Conservation (phyloP, 2,113 vertebrate genomes). For the Dendropsophus ebraccatus region DNA sequence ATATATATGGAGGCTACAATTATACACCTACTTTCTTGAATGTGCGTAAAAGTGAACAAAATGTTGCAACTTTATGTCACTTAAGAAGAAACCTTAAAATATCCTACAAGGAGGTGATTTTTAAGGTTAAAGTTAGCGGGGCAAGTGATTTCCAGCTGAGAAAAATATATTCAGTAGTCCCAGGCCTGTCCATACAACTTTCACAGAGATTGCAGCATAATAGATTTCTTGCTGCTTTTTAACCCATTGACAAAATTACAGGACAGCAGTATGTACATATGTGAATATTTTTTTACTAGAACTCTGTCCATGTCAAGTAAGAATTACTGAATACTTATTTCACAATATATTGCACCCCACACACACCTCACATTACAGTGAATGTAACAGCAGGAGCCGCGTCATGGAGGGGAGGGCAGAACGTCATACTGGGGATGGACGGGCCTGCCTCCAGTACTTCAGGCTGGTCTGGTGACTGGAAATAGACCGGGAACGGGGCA, state of each 20-base stretch:
- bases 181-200: constrained; percentile 24
- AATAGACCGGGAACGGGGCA: too few species aligned
- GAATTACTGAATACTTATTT: neutral
- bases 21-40: constrained; percentile 27
- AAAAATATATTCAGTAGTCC: constrained; percentile 3
- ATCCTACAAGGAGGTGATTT: constrained; percentile 18
- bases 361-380: too few species aligned
- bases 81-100: constrained; percentile 30
- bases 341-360: neutral
- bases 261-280: constrained; percentile 1
- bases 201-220: constrained; percentile 5
- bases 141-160: constrained; percentile 21
- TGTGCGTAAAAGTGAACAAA: neutral
- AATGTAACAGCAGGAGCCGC: too few species aligned
- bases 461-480: too few species aligned
- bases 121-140: constrained; percentile 31
- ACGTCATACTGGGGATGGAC: too few species aligned
- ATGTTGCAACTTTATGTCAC: neutral
- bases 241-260: constrained; percentile 34
- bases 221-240: constrained; percentile 34
- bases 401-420: too few species aligned
- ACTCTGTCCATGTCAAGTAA: too few species aligned
- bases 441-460: too few species aligned
- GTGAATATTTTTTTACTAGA: neutral
- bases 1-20: constrained; percentile 50